Conservation (phyloP, 2,113 vertebrate genomes). For the Gymnobelideus leadbeateri region DNA sequence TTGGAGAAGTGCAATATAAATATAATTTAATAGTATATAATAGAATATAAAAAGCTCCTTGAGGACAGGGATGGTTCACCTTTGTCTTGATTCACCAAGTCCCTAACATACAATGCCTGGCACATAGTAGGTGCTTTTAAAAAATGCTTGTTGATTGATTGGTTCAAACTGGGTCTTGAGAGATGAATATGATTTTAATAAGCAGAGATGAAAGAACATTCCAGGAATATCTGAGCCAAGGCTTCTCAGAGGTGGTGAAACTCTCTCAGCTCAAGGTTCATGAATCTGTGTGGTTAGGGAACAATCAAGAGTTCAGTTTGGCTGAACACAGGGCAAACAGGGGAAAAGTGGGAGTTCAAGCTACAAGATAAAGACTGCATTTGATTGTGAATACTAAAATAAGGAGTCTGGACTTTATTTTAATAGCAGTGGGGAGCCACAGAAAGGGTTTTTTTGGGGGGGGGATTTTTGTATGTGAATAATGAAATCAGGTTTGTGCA, state of each 20-base stretch:
- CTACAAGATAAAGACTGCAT: not conserved
- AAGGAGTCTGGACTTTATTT: not conserved
- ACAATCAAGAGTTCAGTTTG: not conserved
- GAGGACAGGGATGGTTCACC: not conserved
- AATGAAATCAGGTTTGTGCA: not conserved
- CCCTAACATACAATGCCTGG: not conserved
- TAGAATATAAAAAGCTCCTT: not conserved
- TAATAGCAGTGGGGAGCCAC: not conserved
- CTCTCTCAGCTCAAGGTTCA: not conserved
- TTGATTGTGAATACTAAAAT: conserved; percentile 1
- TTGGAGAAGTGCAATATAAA: not conserved
- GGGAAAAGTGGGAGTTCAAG: not conserved
- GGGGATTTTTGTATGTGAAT: not conserved
- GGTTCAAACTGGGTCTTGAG: not conserved
- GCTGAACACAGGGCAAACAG: conserved; percentile 1
- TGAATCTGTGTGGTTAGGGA: conserved; percentile 3
- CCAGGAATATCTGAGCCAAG: not conserved
- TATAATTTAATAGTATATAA: not conserved
- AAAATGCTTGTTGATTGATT: not conserved
- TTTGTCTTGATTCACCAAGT: not conserved
- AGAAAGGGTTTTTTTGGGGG: not conserved
- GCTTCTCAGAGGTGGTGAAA: not conserved
- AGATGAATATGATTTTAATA: not conserved
- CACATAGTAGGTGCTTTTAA: not conserved
- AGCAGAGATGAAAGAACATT: not conserved